phyloP scores from a whole-genome alignment of 2,113 vertebrate genomes.

The Ageneiosus marmoratus region DNA sequence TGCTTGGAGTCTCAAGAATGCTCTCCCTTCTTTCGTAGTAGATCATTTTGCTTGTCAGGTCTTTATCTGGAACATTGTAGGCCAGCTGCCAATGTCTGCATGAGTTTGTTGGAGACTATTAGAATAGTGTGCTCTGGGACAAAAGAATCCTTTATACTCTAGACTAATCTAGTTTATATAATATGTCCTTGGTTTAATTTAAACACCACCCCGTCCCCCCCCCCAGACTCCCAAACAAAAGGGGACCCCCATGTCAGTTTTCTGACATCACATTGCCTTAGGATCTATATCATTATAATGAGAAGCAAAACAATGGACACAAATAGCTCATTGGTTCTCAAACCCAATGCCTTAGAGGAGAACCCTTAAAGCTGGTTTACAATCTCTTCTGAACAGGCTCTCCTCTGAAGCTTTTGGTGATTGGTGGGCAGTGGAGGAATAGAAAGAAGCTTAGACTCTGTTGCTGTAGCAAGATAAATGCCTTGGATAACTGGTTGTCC shows the following conservation, averaged over 20 bases:
- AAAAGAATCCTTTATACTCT: conserved; percentile 13
- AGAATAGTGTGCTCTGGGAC: not conserved
- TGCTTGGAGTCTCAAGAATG: not conserved
- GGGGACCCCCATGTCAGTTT: not conserved
- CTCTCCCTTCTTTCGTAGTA: not conserved
- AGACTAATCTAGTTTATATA: not conserved
- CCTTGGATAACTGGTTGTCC: not conserved
- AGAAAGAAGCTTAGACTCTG: not conserved
- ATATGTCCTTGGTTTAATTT: conserved; percentile 12
- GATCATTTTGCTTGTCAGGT: not conserved
- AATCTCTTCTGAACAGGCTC: not conserved
- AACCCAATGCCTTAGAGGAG: not conserved
- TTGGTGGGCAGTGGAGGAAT: not conserved
- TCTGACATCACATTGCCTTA: not conserved
- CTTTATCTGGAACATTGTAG: not conserved
- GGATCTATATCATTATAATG: not conserved
- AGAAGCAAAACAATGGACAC: not conserved
- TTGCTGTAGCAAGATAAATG: not conserved
- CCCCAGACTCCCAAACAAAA: not conserved
- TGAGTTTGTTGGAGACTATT: not conserved
- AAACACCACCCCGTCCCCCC: not conserved
- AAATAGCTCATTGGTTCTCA: not conserved
- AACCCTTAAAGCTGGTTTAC: not conserved
- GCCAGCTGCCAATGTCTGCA: not conserved
- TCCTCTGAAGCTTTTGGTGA: not conserved